Conservation (phyloP, 2,797 vertebrate species). For the Rhincodon typus region DNA sequence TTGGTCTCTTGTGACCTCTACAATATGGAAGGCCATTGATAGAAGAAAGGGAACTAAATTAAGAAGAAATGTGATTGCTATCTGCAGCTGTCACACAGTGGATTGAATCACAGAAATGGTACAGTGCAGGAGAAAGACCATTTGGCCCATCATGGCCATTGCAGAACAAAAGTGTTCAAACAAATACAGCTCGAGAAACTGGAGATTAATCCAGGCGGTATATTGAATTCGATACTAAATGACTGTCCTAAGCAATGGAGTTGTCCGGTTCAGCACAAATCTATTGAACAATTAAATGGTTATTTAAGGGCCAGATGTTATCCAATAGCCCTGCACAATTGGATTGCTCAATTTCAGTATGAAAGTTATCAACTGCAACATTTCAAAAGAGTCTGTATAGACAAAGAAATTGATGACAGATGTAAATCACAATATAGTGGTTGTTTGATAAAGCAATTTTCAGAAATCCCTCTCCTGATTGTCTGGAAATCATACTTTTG, state of each 20-base stretch:
- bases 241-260: not conserved
- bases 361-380: not conserved
- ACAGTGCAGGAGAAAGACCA: no score
- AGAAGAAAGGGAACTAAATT: not conserved
- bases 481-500: not conserved
- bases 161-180: not conserved
- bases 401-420: slow-evolving; percentile 20
- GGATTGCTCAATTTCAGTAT: not conserved
- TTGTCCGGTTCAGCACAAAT: not conserved
- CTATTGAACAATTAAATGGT: not conserved
- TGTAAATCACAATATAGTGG: not conserved
- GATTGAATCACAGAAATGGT: no score
- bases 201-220: not conserved
- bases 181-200: not conserved
- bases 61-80: not conserved
- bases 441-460: not conserved
- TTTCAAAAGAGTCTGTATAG: not conserved
- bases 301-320: not conserved
- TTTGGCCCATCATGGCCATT: not conserved
- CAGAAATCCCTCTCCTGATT: not conserved
- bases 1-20: not conserved
- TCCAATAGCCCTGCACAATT: not conserved
- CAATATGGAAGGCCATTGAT: not conserved
- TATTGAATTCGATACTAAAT: not conserved
- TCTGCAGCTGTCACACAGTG: no score